A percentile compares a stretch with the other conserved stretches of the same genome.
Evolutionary conservation across 37 sponge, comb jelly and placozoan species (phyloP).

Genomic region (Diacarnus erythraeanus): DNA sequence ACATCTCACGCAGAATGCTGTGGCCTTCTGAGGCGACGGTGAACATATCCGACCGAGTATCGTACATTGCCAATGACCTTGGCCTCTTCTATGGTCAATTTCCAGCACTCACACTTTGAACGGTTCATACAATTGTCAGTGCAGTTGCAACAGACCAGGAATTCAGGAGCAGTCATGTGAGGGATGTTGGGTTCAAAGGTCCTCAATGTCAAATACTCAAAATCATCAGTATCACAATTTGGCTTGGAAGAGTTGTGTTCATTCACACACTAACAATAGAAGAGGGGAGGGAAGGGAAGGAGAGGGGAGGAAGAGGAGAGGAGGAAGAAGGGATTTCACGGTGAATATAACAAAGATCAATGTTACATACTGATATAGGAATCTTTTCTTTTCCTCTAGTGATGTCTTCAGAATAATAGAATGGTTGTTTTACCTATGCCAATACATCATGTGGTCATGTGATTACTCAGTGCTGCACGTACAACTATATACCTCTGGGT

Average conservation of each 20-base stretch:
- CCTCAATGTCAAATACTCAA: constrained; percentile 57
- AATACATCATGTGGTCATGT: neutral
- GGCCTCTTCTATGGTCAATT: constrained; percentile 61
- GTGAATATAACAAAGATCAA: neutral
- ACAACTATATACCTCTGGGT: constrained; percentile 11
- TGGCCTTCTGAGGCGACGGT: constrained; percentile 33
- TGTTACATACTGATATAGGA: constrained; percentile 18
- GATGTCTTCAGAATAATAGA: constrained; percentile 6
- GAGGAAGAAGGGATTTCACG: neutral
- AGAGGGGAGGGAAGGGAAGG: neutral
- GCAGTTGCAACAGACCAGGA: constrained; percentile 76
- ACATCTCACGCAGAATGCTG: constrained; percentile 51
- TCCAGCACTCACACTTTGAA: constrained; percentile 64
- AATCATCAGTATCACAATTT: constrained; percentile 17
- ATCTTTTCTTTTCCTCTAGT: constrained; percentile 22
- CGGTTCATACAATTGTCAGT: constrained; percentile 51
- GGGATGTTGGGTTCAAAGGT: constrained; percentile 29
- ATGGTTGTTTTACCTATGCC: neutral
- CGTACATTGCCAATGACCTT: neutral
- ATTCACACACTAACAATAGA: constrained; percentile 53
- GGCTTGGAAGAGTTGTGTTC: neutral
- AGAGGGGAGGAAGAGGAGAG: neutral
- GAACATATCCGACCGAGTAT: constrained; percentile 41
- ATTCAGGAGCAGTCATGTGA: constrained; percentile 30
- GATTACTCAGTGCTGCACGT: neutral